Percentiles rank a stretch among this genome's conserved stretches.
These are phyloP conservation scores for Lagopus leucura DNA, from an alignment of 2,113 vertebrate species.

Conservation along the genomic window DNA sequence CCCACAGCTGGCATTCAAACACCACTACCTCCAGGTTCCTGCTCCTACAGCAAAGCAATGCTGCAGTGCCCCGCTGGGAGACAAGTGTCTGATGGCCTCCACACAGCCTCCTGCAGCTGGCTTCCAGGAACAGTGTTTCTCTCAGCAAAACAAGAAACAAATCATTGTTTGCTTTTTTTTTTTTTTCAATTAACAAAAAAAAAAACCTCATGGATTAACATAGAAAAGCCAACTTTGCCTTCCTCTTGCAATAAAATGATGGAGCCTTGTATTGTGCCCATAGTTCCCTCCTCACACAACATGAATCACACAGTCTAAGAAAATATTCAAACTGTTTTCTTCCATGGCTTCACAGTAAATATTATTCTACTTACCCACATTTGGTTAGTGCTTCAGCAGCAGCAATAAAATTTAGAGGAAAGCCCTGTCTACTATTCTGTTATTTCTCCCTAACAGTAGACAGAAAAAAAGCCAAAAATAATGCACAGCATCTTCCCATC, in stretches of 20 bases:
- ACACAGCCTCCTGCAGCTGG: neutral
- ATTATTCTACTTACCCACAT: neutral
- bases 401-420: neutral
- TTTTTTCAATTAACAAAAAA: neutral
- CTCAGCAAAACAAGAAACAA: neutral
- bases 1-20: neutral
- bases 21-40: neutral
- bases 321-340: neutral
- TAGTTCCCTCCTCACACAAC: neutral
- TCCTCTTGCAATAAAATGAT: neutral
- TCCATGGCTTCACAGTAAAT: neutral
- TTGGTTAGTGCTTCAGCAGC: neutral
- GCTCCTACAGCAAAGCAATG: neutral
- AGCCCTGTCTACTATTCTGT: neutral
- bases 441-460: neutral
- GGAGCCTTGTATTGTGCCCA: neutral
- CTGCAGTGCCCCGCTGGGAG: neutral
- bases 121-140: neutral
- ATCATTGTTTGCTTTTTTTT: neutral
- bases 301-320: neutral
- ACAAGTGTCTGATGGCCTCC: rapidly evolving
- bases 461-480: neutral
- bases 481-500: neutral
- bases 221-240: neutral
- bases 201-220: neutral